A percentile compares a stretch with the other conserved stretches of the same genome.
phyloP scores from a whole-genome alignment of 2,113 vertebrate genomes.

The Phodopus roborovskii region DNA sequence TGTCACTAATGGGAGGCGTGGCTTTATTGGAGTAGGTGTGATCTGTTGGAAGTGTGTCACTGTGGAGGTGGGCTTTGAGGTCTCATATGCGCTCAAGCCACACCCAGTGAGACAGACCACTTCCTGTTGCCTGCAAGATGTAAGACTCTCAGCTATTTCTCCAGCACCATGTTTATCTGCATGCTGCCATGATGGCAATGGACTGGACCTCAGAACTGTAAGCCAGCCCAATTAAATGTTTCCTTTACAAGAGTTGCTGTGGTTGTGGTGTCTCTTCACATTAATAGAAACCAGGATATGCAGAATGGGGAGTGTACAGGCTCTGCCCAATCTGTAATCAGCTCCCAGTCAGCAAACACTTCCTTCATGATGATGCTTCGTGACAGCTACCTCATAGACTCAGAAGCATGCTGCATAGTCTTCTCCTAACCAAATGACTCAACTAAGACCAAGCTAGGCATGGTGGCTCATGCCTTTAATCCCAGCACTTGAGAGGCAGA shows the following conservation, averaged over 20 bases:
- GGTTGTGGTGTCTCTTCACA: background rate
- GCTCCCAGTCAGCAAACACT: too few species aligned
- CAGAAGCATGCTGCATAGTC: background rate
- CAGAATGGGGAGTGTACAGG: background rate
- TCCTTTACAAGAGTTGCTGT: background rate
- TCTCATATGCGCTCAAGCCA: background rate
- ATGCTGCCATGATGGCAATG: background rate
- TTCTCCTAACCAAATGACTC: background rate
- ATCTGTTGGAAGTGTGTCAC: background rate
- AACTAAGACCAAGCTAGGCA: background rate
- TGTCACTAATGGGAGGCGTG: background rate
- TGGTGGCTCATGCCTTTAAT: background rate
- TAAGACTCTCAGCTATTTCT: background rate
- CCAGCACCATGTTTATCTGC: background rate
- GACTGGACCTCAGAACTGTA: background rate
- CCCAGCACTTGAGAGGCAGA: background rate
- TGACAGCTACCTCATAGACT: too few species aligned
- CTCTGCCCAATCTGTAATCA: too few species aligned
- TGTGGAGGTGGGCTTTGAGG: background rate
- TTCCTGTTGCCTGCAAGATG: background rate
- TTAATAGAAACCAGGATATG: background rate
- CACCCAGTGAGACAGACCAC: background rate
- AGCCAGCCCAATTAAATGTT: background rate
- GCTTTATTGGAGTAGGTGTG: background rate
- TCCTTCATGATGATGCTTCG: background rate